Percentiles rank a stretch among this genome's conserved stretches.
phyloP scores from a whole-genome alignment of 1,140 invertebrate genomes.

The Drosophila chauvacae region DNA sequence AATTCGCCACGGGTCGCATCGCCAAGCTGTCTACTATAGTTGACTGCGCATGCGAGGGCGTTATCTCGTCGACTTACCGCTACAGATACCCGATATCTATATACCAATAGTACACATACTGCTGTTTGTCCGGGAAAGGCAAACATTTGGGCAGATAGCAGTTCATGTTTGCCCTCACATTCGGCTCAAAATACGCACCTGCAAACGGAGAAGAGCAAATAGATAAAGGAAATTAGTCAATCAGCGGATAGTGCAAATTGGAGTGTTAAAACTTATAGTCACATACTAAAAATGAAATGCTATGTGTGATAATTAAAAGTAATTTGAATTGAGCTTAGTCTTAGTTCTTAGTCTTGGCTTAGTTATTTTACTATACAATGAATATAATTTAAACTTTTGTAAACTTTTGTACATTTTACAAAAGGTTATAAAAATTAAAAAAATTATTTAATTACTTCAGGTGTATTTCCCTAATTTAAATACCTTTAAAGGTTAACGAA shows the following conservation, averaged over 20 bases:
- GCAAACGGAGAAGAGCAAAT: constrained; percentile 53
- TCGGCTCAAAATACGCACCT: constrained; percentile 62
- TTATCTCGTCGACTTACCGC: constrained; percentile 48
- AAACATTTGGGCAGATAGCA: constrained; percentile 45
- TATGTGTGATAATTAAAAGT: not conserved
- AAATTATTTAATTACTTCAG: not conserved
- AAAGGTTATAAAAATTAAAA: not conserved
- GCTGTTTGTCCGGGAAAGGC: constrained; percentile 1
- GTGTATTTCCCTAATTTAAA: no score
- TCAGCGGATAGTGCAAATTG: constrained; percentile 20
- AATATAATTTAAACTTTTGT: no score
- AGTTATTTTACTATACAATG: not conserved
- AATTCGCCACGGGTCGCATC: constrained; percentile 45
- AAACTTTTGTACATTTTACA: no score
- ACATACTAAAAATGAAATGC: not conserved
- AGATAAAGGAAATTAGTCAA: constrained; percentile 55
- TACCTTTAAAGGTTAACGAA: no score
- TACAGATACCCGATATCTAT: constrained; percentile 32
- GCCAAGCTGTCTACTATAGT: constrained; percentile 60
- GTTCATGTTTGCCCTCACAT: constrained; percentile 24
- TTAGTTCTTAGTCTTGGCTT: not conserved
- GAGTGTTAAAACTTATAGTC: constrained; percentile 7
- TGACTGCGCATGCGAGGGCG: constrained; percentile 14
- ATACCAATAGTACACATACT: constrained; percentile 11
- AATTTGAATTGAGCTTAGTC: not conserved